Base-by-base conservation (phyloP, 2,888 invertebrate genomes). In the Sussaba pulchella region DNA sequence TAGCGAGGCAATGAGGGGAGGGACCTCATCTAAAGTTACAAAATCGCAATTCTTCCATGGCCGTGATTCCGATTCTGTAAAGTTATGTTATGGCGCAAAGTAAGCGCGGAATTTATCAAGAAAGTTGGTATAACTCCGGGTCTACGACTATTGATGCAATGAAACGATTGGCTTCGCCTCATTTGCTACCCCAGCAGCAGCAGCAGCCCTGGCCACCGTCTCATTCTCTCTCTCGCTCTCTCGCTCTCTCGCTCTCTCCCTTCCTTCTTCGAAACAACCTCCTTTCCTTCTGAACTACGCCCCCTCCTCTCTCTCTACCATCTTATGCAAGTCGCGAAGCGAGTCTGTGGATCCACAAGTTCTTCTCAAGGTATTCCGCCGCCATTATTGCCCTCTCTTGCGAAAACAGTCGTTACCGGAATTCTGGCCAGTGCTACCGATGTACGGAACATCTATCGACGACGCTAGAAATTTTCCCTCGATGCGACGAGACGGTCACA, bases 1-100 rank as follows among this genome's bases (percentile, higher is more conserved):
- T 61, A 57, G 82, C 71, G 81, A 74, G 78, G 81, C 78, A 78
- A 74, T 69, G 84, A 87, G 87, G 84, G 88, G 84, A 87, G 87
- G 84, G 88, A 91, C 86, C 92, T 92, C 92, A 91, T 92, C 91
- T 89, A 91, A 92, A 92, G 91, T 92, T 92, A 91, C 91, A 31
- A 90, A 92, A 92, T 92, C 90, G 91, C 92, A 91, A 92, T 92
- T 92, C 92, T 92, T 92, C 91, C 92, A 86, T 92, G 91, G 91
- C 90, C 88, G 89, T 91, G 91, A 88, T 92, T 91, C 90, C 91
- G 90, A 91, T 91, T 91, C 91, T 88, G 89, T 89, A 88, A 91
- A 92, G 92, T 92, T 92, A 92, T 92, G 92, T 92, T 92, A 91
- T 90, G 90, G 92, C 89, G 90, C 90, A 89, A 91, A 92, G 91